Base-by-base conservation (phyloP, 2,888 invertebrate species). In the Sarcophaga subvicina region DNA sequence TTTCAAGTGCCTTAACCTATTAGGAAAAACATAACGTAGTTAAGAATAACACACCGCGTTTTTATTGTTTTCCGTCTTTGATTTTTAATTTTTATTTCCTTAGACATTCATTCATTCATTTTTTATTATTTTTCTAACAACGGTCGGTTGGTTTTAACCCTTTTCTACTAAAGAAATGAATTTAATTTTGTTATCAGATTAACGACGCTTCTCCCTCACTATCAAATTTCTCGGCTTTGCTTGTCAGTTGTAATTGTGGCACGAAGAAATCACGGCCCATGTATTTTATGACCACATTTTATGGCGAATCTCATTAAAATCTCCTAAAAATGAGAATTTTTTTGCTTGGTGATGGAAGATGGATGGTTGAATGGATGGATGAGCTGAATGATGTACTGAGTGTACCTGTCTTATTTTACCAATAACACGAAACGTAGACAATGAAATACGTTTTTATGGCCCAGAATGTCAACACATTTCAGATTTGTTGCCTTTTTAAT, bases 231-330 rank as follows among this genome's bases (percentile, higher is more conserved):
- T 8, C 8, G 10, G 37, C 37, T 37, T 37, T 37, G 37, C 37
- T 47, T 49, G 37, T 69, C 8, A 25, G 17, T 69, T 47, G 22
- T 17, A 69, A 69, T 69, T 49, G 25, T 59, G 11, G 17, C 27
- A 54, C 49, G 10, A 59, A 54, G 27, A 71, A 71, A 59, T 54
- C 12, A 27, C 54, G 54, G 25, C 69, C 49, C 17, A 49, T 67
- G 12, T 45, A 2, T 14, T 49, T 47, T 67, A 45, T 37, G 37
- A 17, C 4, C 37, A 25, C 5, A 54, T 71, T 59, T 54, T 59
- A 71, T 59, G 17, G 10, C 59, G 4, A 17, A 54, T 71, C 70
- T 71, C 27, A 25, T 71, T 59, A 59, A 71, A 71, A 71, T 27
- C n/a, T 54, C 27, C 54, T 71, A 27, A 71, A 70, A 67, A 70